Base-by-base conservation (phyloP, 2,113 vertebrate species). In the Tenebrosternarchus preto region DNA sequence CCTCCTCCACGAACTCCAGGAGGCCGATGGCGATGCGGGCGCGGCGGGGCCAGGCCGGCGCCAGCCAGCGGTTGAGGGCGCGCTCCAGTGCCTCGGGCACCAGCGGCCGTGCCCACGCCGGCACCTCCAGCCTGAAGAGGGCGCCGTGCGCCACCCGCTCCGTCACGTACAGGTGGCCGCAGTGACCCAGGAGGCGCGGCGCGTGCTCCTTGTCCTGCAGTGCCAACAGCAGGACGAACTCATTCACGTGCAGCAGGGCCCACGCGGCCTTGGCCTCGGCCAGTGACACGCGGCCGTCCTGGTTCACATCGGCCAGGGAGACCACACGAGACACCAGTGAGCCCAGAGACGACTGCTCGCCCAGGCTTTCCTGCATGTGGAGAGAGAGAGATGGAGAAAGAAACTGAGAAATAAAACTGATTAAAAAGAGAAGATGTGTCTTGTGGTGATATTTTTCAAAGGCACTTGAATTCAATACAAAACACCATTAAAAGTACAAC, bases 1-100 rank as follows among this genome's bases (percentile, higher is more conserved):
- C 95, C 83, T 99, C 98, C 80, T 99, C 98, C 87, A 98, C 95
- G 0, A 99, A 98, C 84, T 99, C 98, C 89, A 99, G 90, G 9
- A 99, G 91, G 25, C 97, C 97, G 0, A 99, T 95, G 89, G 96
- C 92, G 0, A 98, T 94, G 80, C 95, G 96, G 1, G 96, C 98
- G 2, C 98, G 88, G 31, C 92, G 93, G 0, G 98, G 96, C 98
- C 98, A 99, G 0, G 96, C 93, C 0, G 97, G 98, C 0, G 96
- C 95, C 0, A 97, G 92, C 97, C 97, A 99, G 88, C 92, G 96
- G 89, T 96, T 97, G 68, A 98, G 46, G 36, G 94, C 70, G 0
- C 88, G 84, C 76, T 91, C 94, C 78, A 95, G n/a, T 0, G 93
- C 86, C 0, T 94, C 88, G 0, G 97, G 97, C 74, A 98, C 88